Evolutionary conservation across 2,888 invertebrate species (phyloP), one percentile per base, ranked within the genome.

Genomic region (Drosophila flavopinicola): DNA sequence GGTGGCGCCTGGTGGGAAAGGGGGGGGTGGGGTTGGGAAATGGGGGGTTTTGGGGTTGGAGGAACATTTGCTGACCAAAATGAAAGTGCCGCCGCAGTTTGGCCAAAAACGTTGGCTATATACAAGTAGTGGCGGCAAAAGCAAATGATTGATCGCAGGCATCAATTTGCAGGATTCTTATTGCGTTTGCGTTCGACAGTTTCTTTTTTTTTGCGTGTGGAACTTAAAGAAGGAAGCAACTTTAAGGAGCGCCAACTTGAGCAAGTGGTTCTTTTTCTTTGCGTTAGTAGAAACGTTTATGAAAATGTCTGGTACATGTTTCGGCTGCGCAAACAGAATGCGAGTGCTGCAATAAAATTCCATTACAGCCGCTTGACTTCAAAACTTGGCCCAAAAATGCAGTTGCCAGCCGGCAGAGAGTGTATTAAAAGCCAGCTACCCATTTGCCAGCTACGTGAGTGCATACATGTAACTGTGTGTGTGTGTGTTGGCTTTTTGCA

Each of bases 281-380:
- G 7, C 13, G 29, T 42, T 41, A 20, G 33, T 35, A 30, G 48
- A 24, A 69, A 61, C 80, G 73, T 74, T 82, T 82, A 82, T 82
- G 80, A 74, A 82, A 82, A 82, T 85, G 84, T 79, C 85, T 75
- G 86, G 66, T 48, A 82, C 80, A 82, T 82, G 80, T 85, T 82
- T 76, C 77, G 80, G 70, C 63, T 82, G 75, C 66, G 71, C 84
- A 82, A 82, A 82, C 61, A 83, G 84, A 70, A 75, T 68, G 76
- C 82, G 75, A 79, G 80, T 76, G 77, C 77, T 57, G 86, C 76
- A 85, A 82, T 82, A 82, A 82, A 85, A 85, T 85, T 85, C 86
- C 84, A 83, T 79, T 82, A 79, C 83, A 82, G 79, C 76, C 65
- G 75, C 71, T 68, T 67, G 79, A 78, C 79, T 78, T 78, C 56